phyloP scores from a whole-genome alignment of 2,797 vertebrate genomes.

The Spondyliosoma cantharus region DNA sequence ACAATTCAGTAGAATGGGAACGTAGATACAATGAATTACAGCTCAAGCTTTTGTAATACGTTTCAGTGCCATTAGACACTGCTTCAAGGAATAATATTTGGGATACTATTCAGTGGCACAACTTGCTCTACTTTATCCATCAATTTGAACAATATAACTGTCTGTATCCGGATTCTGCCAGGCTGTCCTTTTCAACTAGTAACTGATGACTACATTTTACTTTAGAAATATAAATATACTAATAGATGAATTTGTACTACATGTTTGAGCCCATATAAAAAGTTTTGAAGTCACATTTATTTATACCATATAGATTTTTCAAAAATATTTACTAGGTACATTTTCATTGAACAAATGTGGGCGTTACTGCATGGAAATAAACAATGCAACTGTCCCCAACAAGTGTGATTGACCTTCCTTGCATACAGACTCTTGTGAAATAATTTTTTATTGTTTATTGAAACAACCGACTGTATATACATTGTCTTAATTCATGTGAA shows the following conservation, averaged over 20 bases:
- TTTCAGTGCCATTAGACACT: constrained; percentile 60
- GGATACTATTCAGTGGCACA: constrained; percentile 58
- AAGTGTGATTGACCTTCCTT: constrained; percentile 43
- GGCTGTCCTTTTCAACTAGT: constrained; percentile 51
- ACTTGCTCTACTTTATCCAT: constrained; percentile 59
- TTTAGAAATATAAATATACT: constrained; percentile 77
- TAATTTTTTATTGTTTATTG: constrained; percentile 50
- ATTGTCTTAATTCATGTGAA: constrained; percentile 36
- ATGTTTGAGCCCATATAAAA: constrained; percentile 85
- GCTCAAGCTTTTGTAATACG: constrained; percentile 69
- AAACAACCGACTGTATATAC: constrained; percentile 48
- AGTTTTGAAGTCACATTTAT: constrained; percentile 87
- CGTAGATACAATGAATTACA: constrained; percentile 56
- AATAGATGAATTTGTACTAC: constrained; percentile 85
- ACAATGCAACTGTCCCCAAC: constrained; percentile 75
- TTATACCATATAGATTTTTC: constrained; percentile 95
- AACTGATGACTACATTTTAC: constrained; percentile 65
- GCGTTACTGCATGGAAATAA: constrained; percentile 92
- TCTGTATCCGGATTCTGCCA: constrained; percentile 46
- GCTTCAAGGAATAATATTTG: constrained; percentile 60
- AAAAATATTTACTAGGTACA: constrained; percentile 91
- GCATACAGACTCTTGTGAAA: constrained; percentile 16
- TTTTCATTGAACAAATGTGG: constrained; percentile 91
- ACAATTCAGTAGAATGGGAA: constrained; percentile 54
- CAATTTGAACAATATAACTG: constrained; percentile 47